A percentile compares a stretch with the other conserved stretches of the same genome.
phyloP scores from a whole-genome alignment of 2,888 invertebrate species.

The Camptogramma bilineatum region DNA sequence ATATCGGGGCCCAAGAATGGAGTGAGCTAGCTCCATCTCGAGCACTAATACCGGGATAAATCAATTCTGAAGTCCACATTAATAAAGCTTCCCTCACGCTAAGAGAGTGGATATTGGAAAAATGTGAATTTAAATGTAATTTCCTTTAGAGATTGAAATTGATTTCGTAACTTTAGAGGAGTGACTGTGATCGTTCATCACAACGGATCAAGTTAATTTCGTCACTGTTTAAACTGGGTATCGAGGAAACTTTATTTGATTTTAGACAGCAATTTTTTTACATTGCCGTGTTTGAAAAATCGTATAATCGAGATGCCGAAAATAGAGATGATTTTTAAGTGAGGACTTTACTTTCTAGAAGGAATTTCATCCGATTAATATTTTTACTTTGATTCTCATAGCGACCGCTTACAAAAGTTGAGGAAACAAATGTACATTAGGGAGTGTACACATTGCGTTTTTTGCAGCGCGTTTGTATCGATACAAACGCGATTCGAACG shows the following conservation, averaged over 20 bases:
- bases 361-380: too few species aligned
- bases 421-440: too few species aligned
- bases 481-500: too few species aligned
- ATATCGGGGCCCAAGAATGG: background rate
- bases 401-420: too few species aligned
- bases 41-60: constrained; percentile 21
- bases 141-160: constrained; percentile 38
- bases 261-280: background rate
- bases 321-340: too few species aligned
- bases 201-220: constrained; percentile 8
- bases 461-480: too few species aligned
- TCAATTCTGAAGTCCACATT: constrained; percentile 31
- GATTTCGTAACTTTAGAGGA: constrained; percentile 32
- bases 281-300: too few species aligned
- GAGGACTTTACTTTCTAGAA: too few species aligned
- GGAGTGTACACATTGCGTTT: too few species aligned
- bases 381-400: too few species aligned
- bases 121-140: constrained; percentile 43
- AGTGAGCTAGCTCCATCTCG: constrained; percentile 12
- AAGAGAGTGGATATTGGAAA: constrained; percentile 40
- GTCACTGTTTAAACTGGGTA: background rate
- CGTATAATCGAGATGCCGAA: too few species aligned
- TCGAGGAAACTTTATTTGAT: background rate
- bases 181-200: constrained; percentile 11
- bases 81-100: constrained; percentile 27